Evolutionary conservation across 2,888 invertebrate genomes (phyloP), one percentile per base, ranked within the genome.

Genomic region (Acronicta aceris): DNA sequence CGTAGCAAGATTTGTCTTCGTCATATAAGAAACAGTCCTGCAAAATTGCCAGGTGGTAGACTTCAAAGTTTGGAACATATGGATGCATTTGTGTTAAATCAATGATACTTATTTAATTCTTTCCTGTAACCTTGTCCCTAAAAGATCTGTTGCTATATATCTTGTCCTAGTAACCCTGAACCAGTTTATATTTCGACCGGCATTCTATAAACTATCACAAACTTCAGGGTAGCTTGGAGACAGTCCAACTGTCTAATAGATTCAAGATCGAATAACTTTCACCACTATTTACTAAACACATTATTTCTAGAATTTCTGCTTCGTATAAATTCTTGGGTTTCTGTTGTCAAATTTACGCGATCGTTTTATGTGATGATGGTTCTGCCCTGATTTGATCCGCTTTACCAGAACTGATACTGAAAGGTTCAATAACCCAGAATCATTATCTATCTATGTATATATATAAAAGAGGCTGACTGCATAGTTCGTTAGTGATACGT

Each of bases 181-280:
- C 71, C 49, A 70, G 59, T 65, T 65, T 59, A 54, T 58, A 42
- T 63, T 59, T 52, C 49, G 59, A 53, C 59, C 43, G 41, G 33
- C 45, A 46, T 70, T 69, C 63, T 42, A 65, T 65, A 73, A 57
- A 33, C 54, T 74, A 71, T 70, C 71, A 65, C 57, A 46, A 47
- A 61, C 55, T 55, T 48, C 65, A 21, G 55, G 58, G 53, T 55
- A 42, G 41, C 42, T 74, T 74, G 77, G 74, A 74, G 45, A 33
- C 43, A 45, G 36, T 74, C 74, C 74, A 74, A 74, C 21, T 63
- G 76, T 74, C 38, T 63, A 74, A 68, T 73, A 57, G 51, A 58
- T 68, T 74, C 55, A 54, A 42, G 55, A 67, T 62, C 30, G 21
- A 27, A 33, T 73, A 51, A 13, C 42, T 58, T 49, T 25, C 53